Evolutionary conservation across 2,113 vertebrate genomes (phyloP).

Genomic region (Podarcis cretensis): DNA sequence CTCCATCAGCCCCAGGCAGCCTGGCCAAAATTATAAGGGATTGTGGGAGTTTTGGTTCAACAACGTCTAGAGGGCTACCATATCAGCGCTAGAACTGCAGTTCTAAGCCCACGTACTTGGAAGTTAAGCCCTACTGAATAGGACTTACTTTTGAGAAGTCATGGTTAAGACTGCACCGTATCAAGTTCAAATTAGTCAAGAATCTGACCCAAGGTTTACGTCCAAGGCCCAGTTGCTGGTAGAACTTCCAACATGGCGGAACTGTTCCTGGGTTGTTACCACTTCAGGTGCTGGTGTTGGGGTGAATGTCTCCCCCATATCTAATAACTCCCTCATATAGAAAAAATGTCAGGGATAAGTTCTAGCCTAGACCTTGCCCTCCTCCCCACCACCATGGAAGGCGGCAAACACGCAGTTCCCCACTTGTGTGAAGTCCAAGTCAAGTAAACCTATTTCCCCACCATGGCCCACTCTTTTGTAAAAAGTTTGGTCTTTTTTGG

Average conservation of each 20-base stretch:
- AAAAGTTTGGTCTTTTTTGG: not conserved
- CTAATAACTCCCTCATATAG: not conserved
- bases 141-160: too few species aligned
- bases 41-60: not conserved
- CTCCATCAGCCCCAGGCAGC: not conserved
- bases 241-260: not conserved
- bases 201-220: not conserved
- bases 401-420: not conserved
- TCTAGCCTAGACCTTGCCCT: not conserved
- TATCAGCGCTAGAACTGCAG: not conserved
- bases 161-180: too few species aligned
- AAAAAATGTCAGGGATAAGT: not conserved
- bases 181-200: not conserved
- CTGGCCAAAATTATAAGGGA: not conserved
- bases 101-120: not conserved
- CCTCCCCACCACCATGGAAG: not conserved
- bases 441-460: not conserved
- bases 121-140: too few species aligned
- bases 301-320: not conserved
- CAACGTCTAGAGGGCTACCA: not conserved
- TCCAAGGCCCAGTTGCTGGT: not conserved
- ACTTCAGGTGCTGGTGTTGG: too few species aligned
- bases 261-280: not conserved
- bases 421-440: not conserved
- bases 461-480: not conserved